Base-by-base conservation (phyloP, 2,888 invertebrate species). In the Tholera decimalis region DNA sequence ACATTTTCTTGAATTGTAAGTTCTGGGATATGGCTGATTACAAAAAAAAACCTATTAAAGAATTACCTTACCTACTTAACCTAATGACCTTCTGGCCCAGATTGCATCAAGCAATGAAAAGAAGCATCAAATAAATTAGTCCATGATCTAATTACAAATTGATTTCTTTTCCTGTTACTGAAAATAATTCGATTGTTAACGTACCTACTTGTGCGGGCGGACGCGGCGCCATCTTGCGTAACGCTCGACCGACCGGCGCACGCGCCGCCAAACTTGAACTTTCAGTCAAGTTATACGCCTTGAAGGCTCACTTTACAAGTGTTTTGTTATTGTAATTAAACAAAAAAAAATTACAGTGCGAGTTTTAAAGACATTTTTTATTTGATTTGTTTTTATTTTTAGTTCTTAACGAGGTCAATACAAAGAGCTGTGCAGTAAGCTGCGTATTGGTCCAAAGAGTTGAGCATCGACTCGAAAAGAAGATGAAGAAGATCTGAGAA, bases 191-290 rank as follows among this genome's bases (percentile, higher is more conserved):
- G n/a, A 73, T 73, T 73, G 58, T 59, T 56, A 41, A 44, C 44
- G 13, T 49, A 57, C 37, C 5, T 11, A 50, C n/a, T n/a, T n/a
- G n/a, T n/a, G n/a, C 6, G 43, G 9, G 58, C 33, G 41, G 43
- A 33, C 56, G 46, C 53, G 30, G 55, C 62, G 62, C 55, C 26
- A 46, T 33, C 9, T 74, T 77, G 41, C 53, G 59, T 64, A 77
- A 77, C 30, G 55, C 28, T 49, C 15, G 54, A 51, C 46, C 35
- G 43, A 18, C 28, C 30, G 15, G 46, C 75, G 55, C 71, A 43
- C 50, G 71, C 55, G 59, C 77, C 53, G 22, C 47, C 64, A 74
- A 71, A 71, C 72, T 74, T 74, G 73, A 74, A 74, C 77, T 74
- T 74, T 64, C 72, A 57, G 56, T 56, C 77, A 43, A 54, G 64